These are phyloP conservation scores for Watsonalla binaria DNA, from an alignment of 2,888 invertebrate genomes.

Conservation along the genomic window DNA sequence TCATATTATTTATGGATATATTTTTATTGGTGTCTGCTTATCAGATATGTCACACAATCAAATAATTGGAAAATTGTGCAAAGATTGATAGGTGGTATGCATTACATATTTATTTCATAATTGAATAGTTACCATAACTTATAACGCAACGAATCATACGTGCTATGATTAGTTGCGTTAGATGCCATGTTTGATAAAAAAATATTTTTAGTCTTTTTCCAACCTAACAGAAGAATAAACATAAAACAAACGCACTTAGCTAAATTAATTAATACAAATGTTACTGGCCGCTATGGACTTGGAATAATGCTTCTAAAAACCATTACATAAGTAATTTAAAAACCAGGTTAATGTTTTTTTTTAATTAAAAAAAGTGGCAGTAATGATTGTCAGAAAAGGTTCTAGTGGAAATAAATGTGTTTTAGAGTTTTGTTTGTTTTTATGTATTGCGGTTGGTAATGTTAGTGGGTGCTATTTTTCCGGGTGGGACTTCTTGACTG, in stretches of 20 bases:
- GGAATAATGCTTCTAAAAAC: background rate
- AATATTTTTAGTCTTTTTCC: background rate
- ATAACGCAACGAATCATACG: conserved; percentile 34
- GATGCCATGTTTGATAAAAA: conserved; percentile 9
- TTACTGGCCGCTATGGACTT: background rate
- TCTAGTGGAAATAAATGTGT: conserved; percentile 26
- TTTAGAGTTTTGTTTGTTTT: conserved; percentile 28
- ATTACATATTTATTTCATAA: conserved; percentile 31
- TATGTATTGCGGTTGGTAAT: conserved; percentile 31
- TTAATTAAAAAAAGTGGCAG: conserved; percentile 20
- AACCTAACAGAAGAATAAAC: background rate
- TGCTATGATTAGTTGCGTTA: conserved; percentile 41
- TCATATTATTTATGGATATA: no score
- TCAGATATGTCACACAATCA: background rate
- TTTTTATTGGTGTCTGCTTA: no score
- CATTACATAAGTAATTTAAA: background rate
- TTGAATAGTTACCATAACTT: conserved; percentile 16
- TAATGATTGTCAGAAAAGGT: conserved; percentile 27
- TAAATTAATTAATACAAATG: background rate
- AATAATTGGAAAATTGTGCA: background rate
- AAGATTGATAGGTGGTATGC: conserved; percentile 5
- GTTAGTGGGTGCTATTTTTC: conserved; percentile 45
- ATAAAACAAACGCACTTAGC: background rate
- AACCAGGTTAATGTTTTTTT: conserved; percentile 5
- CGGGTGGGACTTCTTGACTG: conserved; percentile 54